A percentile compares a stretch with the other conserved stretches of the same genome.
phyloP scores from a whole-genome alignment of 2,888 invertebrate species.

The Diogma glabrata region DNA sequence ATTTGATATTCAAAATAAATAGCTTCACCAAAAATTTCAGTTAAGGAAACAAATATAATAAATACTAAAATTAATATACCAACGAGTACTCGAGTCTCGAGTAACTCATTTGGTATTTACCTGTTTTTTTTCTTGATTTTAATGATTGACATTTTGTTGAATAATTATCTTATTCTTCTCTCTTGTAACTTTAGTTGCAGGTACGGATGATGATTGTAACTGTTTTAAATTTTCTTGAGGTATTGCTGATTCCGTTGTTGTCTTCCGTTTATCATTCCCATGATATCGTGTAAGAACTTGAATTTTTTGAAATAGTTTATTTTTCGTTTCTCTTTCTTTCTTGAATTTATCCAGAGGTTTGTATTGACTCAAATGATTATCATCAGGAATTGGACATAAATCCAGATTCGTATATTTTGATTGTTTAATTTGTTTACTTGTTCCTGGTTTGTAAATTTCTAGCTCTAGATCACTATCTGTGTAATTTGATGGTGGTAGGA shows the following conservation, averaged over 20 bases:
- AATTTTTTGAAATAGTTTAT: constrained; percentile 42
- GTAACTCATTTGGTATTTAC: too few species aligned
- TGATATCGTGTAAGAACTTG: constrained; percentile 38
- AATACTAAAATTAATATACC: too few species aligned
- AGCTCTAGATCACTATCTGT: constrained; percentile 24
- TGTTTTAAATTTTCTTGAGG: constrained; percentile 58
- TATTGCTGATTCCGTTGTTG: constrained; percentile 31
- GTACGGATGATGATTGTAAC: constrained; percentile 49
- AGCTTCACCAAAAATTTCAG: too few species aligned
- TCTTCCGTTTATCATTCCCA: constrained; percentile 15
- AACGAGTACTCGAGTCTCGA: too few species aligned
- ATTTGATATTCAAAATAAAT: too few species aligned
- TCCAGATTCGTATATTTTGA: constrained; percentile 26
- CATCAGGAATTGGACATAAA: constrained; percentile 27
- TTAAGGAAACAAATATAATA: too few species aligned
- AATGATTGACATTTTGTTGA: constrained; percentile 41
- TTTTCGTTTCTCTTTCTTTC: constrained; percentile 38
- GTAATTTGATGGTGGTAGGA: constrained; percentile 19
- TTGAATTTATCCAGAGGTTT: constrained; percentile 34
- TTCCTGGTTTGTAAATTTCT: constrained; percentile 29
- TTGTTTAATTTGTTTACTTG: constrained; percentile 22
- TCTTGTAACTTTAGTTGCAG: constrained; percentile 68
- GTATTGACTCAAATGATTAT: constrained; percentile 27
- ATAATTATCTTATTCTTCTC: constrained; percentile 76
- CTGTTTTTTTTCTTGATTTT: too few species aligned